These are phyloP conservation scores for Drosophila infuscata DNA, from an alignment of 2,888 invertebrate genomes.

Conservation along the genomic window DNA sequence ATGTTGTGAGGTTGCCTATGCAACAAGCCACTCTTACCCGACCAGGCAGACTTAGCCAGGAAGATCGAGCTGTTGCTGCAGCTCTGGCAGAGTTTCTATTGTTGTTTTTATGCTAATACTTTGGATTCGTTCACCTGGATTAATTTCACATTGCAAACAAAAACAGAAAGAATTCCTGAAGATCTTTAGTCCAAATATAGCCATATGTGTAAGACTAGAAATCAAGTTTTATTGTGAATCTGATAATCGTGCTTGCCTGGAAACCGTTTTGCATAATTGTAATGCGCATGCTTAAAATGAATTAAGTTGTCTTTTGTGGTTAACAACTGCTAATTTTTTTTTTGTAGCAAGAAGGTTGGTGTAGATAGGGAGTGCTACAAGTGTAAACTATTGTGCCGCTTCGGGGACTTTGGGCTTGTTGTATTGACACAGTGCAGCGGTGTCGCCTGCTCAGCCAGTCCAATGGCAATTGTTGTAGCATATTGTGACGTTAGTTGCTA, in stretches of 20 bases:
- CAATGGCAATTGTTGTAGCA: slow-evolving; percentile 72
- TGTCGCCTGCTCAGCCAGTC: slow-evolving; percentile 26
- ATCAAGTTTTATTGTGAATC: slow-evolving; percentile 7
- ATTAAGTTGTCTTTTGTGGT: slow-evolving; percentile 25
- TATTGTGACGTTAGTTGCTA: slow-evolving; percentile 76
- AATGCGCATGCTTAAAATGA: slow-evolving; percentile 42
- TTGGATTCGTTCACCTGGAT: slow-evolving; percentile 71
- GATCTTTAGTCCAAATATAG: background rate
- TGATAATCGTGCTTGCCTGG: slow-evolving; percentile 21
- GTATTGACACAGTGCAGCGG: slow-evolving; percentile 33
- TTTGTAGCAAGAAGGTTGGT: slow-evolving; percentile 5
- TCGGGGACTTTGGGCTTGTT: slow-evolving; percentile 11
- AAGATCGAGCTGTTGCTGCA: slow-evolving; percentile 43
- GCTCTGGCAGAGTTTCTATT: slow-evolving; percentile 9
- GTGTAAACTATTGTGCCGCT: slow-evolving; percentile 47
- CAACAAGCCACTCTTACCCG: background rate
- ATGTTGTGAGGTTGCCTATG: slow-evolving; percentile 8
- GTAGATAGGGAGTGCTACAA: slow-evolving; percentile 19
- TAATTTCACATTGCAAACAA: slow-evolving; percentile 78
- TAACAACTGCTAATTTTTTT: slow-evolving; percentile 6
- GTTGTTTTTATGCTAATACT: slow-evolving; percentile 66
- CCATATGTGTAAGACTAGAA: background rate
- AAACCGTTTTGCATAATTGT: slow-evolving; percentile 53
- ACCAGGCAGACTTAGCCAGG: slow-evolving; percentile 40
- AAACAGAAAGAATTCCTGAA: slow-evolving; percentile 3